Percentiles rank a stretch among this genome's conserved stretches.
Conservation (phyloP, 2,113 vertebrate species). For the Pterophyllum scalare region DNA sequence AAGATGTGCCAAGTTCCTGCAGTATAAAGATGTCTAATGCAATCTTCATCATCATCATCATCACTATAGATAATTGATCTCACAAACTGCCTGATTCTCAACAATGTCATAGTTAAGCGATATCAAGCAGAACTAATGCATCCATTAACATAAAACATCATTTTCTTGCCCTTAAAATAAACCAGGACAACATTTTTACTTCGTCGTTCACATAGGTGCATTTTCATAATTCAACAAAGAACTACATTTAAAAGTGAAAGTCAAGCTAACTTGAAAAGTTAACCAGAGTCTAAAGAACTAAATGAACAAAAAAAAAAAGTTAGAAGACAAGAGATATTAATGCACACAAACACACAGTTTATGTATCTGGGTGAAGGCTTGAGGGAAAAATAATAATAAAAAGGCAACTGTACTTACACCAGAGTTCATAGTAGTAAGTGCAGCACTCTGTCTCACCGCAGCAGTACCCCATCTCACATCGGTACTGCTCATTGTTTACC, state of each 20-base stretch:
- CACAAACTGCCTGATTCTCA: not conserved
- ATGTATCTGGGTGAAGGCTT: not conserved
- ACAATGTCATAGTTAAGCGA: not conserved
- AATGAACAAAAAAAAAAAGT: not conserved
- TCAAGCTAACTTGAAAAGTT: not conserved
- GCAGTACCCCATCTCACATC: conserved; percentile 87
- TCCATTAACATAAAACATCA: not conserved
- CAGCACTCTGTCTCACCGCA: conserved; percentile 87
- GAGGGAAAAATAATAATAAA: not conserved
- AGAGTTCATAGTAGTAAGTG: conserved; percentile 87
- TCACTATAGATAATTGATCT: not conserved
- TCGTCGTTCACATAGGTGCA: not conserved
- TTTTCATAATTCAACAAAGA: not conserved
- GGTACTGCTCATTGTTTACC: conserved; percentile 85
- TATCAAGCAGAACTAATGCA: not conserved
- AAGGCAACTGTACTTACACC: conserved; percentile 79
- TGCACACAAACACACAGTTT: not conserved
- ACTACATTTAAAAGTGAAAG: not conserved
- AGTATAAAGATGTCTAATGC: not conserved
- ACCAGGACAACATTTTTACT: not conserved
- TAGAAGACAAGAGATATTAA: not conserved
- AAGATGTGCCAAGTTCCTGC: too few relatives aligned
- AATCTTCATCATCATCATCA: not conserved
- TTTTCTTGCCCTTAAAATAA: not conserved
- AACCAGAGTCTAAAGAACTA: not conserved